phyloP scores from a whole-genome alignment of 2,888 invertebrate genomes.

The Platycheirus rosarum region DNA sequence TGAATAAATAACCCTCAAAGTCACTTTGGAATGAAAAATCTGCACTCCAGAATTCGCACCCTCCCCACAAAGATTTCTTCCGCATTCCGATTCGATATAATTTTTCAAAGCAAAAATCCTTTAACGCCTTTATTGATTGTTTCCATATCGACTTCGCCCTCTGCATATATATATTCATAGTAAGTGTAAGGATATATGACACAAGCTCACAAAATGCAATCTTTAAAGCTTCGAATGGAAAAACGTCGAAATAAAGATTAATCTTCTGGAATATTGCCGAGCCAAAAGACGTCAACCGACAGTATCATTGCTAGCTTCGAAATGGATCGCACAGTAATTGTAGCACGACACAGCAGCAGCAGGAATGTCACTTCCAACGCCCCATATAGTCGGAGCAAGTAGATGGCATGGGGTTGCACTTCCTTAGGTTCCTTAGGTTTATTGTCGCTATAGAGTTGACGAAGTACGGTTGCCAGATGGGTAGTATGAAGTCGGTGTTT shows the following conservation, averaged over 20 bases:
- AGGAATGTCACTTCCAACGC: slow-evolving; percentile 16
- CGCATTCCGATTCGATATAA: slow-evolving; percentile 5
- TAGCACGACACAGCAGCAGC: not conserved
- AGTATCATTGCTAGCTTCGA: slow-evolving; percentile 48
- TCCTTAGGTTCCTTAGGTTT: slow-evolving; percentile 11
- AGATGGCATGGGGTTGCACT: slow-evolving; percentile 29
- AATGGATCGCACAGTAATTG: slow-evolving; percentile 22
- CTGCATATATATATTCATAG: slow-evolving; percentile 5
- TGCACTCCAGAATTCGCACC: not conserved
- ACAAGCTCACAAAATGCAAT: slow-evolving; percentile 48
- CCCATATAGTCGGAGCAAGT: slow-evolving; percentile 37
- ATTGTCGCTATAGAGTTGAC: slow-evolving; percentile 46
- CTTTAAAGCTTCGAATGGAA: slow-evolving; percentile 56
- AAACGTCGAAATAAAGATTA: slow-evolving; percentile 67
- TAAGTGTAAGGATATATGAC: too few relatives aligned
- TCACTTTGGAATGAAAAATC: not conserved
- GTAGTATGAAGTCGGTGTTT: not conserved
- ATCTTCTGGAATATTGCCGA: slow-evolving; percentile 65
- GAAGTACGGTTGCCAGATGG: slow-evolving; percentile 6
- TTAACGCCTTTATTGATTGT: slow-evolving; percentile 40
- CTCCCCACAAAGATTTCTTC: not conserved
- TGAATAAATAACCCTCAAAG: slow-evolving; percentile 13
- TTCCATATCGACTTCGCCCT: slow-evolving; percentile 35
- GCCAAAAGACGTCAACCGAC: slow-evolving; percentile 62
- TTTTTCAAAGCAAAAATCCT: slow-evolving; percentile 44